Percentiles rank a stretch among this genome's conserved stretches.
Conservation (phyloP, 2,113 vertebrate genomes). For the Gymnobelideus leadbeateri region DNA sequence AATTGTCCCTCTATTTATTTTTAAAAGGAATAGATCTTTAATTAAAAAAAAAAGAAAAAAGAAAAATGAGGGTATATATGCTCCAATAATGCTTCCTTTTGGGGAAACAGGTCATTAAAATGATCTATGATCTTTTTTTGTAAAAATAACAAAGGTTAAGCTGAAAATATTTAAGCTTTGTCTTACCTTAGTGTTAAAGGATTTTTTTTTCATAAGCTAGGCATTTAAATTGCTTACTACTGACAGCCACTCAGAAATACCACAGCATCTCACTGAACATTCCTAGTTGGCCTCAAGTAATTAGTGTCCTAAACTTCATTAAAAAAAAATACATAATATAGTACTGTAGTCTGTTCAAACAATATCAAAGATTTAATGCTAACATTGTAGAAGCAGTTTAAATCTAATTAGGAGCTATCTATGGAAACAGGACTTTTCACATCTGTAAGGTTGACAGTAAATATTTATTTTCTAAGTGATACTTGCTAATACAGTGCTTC, state of each 20-base stretch:
- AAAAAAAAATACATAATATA: slow-evolving; percentile 40
- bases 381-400: slow-evolving; percentile 49
- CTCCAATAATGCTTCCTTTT: not conserved
- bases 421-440: slow-evolving; percentile 68
- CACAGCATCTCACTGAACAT: slow-evolving; percentile 47
- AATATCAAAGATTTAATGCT: slow-evolving; percentile 52
- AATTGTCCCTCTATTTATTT: not conserved
- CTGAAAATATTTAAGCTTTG: slow-evolving; percentile 52
- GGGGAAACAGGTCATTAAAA: slow-evolving; percentile 49
- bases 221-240: slow-evolving; percentile 65
- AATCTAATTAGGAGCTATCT: slow-evolving; percentile 69
- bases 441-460: slow-evolving; percentile 57
- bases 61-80: not conserved
- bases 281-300: slow-evolving; percentile 63
- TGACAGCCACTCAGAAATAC: slow-evolving; percentile 37
- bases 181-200: slow-evolving; percentile 49
- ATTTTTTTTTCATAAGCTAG: slow-evolving; percentile 68
- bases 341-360: not conserved
- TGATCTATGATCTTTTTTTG: slow-evolving; percentile 50
- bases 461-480: slow-evolving; percentile 71
- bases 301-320: slow-evolving; percentile 47
- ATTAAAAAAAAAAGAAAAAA: slow-evolving; percentile 1
- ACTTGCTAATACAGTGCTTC: slow-evolving; percentile 67
- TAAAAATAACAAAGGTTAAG: slow-evolving; percentile 52
- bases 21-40: not conserved